Conservation (phyloP, 2,888 invertebrate genomes). For the Nymphalis urticae region DNA sequence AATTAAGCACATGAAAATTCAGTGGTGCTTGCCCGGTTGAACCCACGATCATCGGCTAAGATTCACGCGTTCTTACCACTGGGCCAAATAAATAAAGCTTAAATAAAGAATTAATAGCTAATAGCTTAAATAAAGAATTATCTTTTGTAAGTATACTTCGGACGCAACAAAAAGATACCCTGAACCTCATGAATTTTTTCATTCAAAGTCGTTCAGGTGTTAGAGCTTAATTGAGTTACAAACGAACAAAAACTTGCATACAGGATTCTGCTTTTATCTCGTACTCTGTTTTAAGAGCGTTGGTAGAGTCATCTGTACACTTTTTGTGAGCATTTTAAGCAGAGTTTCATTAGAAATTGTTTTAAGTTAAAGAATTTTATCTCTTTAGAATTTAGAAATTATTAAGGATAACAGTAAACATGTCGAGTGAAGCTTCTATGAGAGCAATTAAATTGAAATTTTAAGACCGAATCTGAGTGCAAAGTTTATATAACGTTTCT, state of each 20-base stretch:
- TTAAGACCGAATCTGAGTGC: no score
- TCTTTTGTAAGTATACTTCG: conserved; percentile 8
- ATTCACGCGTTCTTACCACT: no score
- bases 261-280: conserved; percentile 31
- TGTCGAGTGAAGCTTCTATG: no score
- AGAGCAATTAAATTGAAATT: no score
- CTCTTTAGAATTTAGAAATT: background rate
- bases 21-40: no score
- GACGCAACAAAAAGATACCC: background rate
- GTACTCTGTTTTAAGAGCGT: conserved; percentile 14
- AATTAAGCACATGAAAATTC: no score
- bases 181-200: conserved; percentile 20
- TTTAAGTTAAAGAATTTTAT: conserved; percentile 2
- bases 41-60: no score
- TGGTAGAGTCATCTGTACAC: conserved; percentile 11
- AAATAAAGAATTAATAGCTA: no score
- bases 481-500: no score
- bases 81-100: no score
- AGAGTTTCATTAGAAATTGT: conserved; percentile 10
- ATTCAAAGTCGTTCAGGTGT: conserved; percentile 33
- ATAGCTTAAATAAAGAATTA: conserved; percentile 1
- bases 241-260: conserved; percentile 31
- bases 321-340: conserved; percentile 19
- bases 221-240: conserved; percentile 35
- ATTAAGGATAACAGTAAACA: no score